Evolutionary conservation across 1,140 invertebrate genomes (phyloP).

Genomic region (Sitodiplosis mosellana): DNA sequence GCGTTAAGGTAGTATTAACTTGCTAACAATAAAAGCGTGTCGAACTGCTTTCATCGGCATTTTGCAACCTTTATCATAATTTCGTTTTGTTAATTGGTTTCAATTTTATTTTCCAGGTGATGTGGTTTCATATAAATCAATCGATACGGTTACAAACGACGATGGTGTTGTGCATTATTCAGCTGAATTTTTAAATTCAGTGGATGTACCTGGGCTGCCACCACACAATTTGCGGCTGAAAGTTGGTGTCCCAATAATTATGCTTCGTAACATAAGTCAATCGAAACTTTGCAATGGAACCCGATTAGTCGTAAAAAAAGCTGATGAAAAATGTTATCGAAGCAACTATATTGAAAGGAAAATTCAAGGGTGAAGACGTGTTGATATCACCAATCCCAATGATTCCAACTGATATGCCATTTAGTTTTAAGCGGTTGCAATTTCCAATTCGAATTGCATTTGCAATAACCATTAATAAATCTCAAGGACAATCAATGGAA

Average conservation of each 20-base stretch:
- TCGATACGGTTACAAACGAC: constrained; percentile 12
- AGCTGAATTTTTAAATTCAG: constrained; percentile 12
- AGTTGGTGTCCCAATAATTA: constrained; percentile 21
- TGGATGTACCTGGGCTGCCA: constrained; percentile 11
- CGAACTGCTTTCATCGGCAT: no score
- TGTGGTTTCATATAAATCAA: constrained; percentile 11
- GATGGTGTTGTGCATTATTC: constrained; percentile 10
- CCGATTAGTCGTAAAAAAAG: constrained; percentile 12
- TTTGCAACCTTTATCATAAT: no score
- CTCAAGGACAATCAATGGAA: constrained; percentile 35
- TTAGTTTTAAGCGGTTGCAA: constrained; percentile 5
- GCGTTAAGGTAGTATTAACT: no score
- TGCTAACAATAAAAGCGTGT: no score
- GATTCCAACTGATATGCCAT: constrained; percentile 10
- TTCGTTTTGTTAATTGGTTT: no score
- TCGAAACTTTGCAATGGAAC: constrained; percentile 24
- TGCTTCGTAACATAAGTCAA: constrained; percentile 21
- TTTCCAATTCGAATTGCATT: constrained; percentile 24
- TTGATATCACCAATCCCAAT: constrained; percentile 20
- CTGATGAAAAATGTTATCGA: constrained; percentile 13
- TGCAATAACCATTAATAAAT: constrained; percentile 35
- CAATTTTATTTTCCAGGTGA: no score
- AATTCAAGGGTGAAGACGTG: constrained; percentile 14
- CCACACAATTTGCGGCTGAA: constrained; percentile 8
- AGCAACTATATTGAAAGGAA: constrained; percentile 17